Evolutionary conservation across 1,140 invertebrate genomes (phyloP), one percentile per base, ranked within the genome.

Genomic region (Triops longicaudatus): DNA sequence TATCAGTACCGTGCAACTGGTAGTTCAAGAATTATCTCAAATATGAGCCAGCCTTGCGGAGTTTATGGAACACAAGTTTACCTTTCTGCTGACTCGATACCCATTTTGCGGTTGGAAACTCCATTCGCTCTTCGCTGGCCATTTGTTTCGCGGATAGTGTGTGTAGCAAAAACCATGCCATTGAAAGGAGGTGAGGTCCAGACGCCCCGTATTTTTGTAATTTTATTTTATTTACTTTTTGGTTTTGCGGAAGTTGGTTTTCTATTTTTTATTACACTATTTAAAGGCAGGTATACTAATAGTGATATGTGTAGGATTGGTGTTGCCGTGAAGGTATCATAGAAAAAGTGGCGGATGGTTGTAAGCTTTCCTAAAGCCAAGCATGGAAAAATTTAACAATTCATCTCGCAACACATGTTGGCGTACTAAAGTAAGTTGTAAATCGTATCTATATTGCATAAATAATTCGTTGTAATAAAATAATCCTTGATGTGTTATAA

Each of bases 111-210:
- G 14, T 63, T 63, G 50, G 50, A 63, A 63, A 11, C 50, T 63
- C 50, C 50, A 63, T 22, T 63, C n/a, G n/a, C 50, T 63, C 22
- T 22, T n/a, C 7, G 50, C 50, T 63, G 10, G 50, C 14, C 17
- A n/a, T 63, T 63, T 63, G n/a, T 63, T 22, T 63, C 50, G 50
- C 50, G 50, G n/a, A 22, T 63, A 63, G 50, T 63, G 50, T 63
- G 50, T 63, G 6, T 9, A 63, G 50, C 50, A 63, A 63, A 63
- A n/a, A 63, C 44, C 44, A 63, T n/a, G 50, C 50, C 50, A 63
- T 63, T 63, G 50, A 63, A 63, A 63, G 50, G 50, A 63, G 50
- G 50, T 63, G 50, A 63, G 50, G 50, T 63, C 50, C 50, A 63
- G 50, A 63, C n/a, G 17, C 50, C 17, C n/a, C 22, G n/a, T 63